phyloP scores from a whole-genome alignment of 2,888 invertebrate species.

The Maniola hyperantus region DNA sequence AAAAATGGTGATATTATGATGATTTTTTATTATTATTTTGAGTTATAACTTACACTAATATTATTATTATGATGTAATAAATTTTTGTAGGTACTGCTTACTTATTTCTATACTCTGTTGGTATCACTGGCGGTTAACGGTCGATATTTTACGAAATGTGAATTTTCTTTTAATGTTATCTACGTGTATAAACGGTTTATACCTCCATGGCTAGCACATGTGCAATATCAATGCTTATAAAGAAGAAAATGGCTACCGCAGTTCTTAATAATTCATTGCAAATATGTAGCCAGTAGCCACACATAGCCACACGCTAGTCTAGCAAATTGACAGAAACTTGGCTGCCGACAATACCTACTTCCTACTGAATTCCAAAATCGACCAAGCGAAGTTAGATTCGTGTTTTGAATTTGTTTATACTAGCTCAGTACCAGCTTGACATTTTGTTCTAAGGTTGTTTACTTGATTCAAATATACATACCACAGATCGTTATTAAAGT shows the following conservation, averaged over 20 bases:
- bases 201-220: not conserved
- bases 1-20: too few species aligned
- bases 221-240: not conserved
- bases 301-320: not conserved
- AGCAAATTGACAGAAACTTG: constrained; percentile 15
- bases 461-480: not conserved
- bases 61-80: too few species aligned
- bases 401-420: constrained; percentile 6
- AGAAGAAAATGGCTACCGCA: not conserved
- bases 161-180: too few species aligned
- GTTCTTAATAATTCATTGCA: not conserved
- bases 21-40: too few species aligned
- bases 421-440: not conserved
- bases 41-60: too few species aligned
- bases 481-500: too few species aligned
- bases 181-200: not conserved
- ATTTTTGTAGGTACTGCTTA: too few species aligned
- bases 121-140: too few species aligned
- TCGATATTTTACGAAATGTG: too few species aligned
- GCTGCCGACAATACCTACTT: not conserved
- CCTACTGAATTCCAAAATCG: not conserved
- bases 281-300: not conserved
- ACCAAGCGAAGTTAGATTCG: constrained; percentile 3
- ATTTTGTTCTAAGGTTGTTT: not conserved
- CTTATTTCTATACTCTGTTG: too few species aligned